These are phyloP conservation scores for Scaptomyza hsui DNA, from an alignment of 1,140 invertebrate genomes.

Conservation along the genomic window DNA sequence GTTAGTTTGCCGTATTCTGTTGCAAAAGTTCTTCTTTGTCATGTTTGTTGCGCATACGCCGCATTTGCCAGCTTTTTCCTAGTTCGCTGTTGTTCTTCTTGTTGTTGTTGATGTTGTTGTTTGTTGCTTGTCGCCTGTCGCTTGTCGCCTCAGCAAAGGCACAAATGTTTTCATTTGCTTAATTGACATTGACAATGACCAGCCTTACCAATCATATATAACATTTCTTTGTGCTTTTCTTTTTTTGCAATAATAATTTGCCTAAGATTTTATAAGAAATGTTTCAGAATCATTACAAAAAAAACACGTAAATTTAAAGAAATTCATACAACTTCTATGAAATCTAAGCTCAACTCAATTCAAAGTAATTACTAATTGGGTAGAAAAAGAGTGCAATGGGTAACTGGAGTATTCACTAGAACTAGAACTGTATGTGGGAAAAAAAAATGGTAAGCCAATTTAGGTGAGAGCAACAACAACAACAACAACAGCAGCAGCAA, in stretches of 20 bases:
- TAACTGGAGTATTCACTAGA: not conserved
- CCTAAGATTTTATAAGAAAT: not conserved
- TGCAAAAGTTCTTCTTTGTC: conserved; percentile 62
- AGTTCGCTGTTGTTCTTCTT: not conserved
- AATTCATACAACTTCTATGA: too few species aligned
- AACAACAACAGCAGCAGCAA: not conserved
- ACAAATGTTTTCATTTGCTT: conserved; percentile 64
- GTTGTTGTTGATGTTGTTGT: not conserved
- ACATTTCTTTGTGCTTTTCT: too few species aligned
- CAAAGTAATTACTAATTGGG: not conserved
- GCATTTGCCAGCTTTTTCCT: conserved; percentile 27
- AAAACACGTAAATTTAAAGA: too few species aligned
- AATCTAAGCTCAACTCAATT: too few species aligned
- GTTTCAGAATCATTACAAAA: too few species aligned
- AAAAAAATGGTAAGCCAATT: not conserved
- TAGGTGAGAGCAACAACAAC: not conserved
- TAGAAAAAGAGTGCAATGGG: not conserved
- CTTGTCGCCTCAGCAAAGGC: conserved; percentile 25
- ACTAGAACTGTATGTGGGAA: not conserved
- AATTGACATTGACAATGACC: conserved; percentile 58
- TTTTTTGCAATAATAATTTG: not conserved
- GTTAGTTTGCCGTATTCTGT: conserved; percentile 47
- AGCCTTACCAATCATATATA: too few species aligned
- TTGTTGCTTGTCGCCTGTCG: conserved; percentile 13
- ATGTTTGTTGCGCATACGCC: conserved; percentile 56